These are phyloP conservation scores for Corythornis madagascariensis DNA, from an alignment of 2,113 vertebrate genomes.

Conservation along the genomic window DNA sequence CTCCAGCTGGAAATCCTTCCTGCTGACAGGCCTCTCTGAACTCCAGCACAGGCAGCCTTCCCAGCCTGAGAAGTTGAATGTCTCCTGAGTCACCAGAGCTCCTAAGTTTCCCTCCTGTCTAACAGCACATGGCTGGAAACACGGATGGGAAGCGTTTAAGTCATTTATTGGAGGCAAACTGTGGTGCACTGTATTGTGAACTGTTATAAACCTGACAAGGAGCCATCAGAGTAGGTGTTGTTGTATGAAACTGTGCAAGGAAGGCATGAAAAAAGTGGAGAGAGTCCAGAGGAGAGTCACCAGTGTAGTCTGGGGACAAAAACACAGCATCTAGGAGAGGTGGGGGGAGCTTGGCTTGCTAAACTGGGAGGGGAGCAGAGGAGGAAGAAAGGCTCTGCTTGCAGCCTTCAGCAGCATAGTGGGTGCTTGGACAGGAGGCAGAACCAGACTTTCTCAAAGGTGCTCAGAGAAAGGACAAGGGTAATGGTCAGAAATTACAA, in stretches of 20 bases:
- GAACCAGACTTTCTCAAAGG: not conserved
- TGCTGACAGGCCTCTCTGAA: not conserved
- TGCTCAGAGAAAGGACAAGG: not conserved
- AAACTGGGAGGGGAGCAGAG: not conserved
- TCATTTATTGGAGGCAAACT: not conserved
- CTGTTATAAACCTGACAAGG: not conserved
- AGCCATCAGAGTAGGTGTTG: not conserved
- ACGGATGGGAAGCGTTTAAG: not conserved
- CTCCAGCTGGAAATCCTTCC: slow-evolving; percentile 26
- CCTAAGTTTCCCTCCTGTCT: not conserved
- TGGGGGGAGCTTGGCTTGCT: not conserved
- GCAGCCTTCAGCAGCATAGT: not conserved
- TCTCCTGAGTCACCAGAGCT: slow-evolving; percentile 3
- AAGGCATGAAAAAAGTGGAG: not conserved
- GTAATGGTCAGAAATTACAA: not conserved
- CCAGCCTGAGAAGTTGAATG: not conserved
- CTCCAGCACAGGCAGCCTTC: not conserved
- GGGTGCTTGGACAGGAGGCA: not conserved
- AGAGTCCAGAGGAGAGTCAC: not conserved
- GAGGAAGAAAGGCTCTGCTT: not conserved
- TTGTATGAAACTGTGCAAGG: not conserved
- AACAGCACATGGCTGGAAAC: not conserved
- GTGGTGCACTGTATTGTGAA: not conserved
- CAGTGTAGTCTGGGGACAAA: not conserved
- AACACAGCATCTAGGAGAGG: not conserved